A percentile compares a stretch with the other conserved stretches of the same genome.
These are phyloP conservation scores for Nineta flava DNA, from an alignment of 2,888 invertebrate species.

Conservation along the genomic window DNA sequence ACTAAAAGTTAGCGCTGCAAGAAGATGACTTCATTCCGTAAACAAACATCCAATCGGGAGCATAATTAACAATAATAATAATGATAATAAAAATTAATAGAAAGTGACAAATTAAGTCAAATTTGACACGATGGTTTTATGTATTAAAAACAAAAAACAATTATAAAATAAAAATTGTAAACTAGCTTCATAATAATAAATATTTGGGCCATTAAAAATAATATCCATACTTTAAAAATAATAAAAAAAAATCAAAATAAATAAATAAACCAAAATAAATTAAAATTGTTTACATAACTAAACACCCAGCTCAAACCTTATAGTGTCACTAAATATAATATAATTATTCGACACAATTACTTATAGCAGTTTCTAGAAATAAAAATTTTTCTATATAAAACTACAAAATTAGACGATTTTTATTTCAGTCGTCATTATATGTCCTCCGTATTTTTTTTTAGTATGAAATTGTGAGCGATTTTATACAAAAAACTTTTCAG, in stretches of 20 bases:
- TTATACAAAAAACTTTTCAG: background rate
- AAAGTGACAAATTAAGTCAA: background rate
- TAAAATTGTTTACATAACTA: conserved; percentile 11
- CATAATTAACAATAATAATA: conserved; percentile 1
- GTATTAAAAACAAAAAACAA: background rate
- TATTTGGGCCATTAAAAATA: background rate
- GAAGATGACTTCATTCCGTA: conserved; percentile 1
- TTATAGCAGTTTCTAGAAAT: conserved; percentile 2
- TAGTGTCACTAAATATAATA: conserved; percentile 6
- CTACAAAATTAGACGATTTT: background rate
- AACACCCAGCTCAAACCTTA: conserved; percentile 34
- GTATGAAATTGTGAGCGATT: background rate
- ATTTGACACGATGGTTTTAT: background rate
- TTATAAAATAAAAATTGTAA: background rate
- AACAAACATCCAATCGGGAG: conserved; percentile 1
- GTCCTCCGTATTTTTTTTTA: too few relatives aligned
- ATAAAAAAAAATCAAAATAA: background rate
- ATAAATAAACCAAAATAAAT: background rate
- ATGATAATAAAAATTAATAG: background rate
- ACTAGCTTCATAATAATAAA: background rate
- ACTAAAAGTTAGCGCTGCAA: conserved; percentile 5
- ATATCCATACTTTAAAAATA: background rate
- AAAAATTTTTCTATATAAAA: conserved; percentile 1
- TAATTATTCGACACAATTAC: conserved; percentile 2
- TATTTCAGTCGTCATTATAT: background rate